phyloP scores from a whole-genome alignment of 2,797 vertebrate genomes.

The Pyrocephalus nanus region DNA sequence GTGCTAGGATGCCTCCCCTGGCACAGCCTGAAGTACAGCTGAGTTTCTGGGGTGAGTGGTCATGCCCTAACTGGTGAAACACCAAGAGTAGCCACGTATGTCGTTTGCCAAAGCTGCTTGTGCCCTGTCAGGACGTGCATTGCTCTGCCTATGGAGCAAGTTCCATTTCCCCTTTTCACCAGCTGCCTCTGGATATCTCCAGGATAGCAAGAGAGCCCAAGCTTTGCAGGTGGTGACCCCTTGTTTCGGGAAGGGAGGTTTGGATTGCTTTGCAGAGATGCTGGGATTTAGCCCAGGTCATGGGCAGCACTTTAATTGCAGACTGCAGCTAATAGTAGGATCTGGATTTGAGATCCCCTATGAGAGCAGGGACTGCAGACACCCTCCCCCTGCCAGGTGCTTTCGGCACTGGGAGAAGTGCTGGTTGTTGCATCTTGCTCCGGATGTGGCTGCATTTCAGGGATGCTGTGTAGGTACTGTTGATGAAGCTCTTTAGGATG shows the following conservation, averaged over 20 bases:
- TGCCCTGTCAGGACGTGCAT: neutral
- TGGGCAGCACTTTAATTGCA: neutral
- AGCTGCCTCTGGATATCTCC: neutral
- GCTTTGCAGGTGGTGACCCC: neutral
- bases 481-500: neutral
- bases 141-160: neutral
- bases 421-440: neutral
- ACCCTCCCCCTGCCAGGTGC: neutral
- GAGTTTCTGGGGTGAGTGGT: neutral
- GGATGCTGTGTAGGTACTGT: neutral
- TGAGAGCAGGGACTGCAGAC: neutral
- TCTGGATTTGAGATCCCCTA: neutral
- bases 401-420: fast-evolving
- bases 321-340: neutral
- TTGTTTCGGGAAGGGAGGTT: neutral
- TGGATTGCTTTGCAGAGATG: neutral
- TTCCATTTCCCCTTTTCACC: neutral
- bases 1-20: neutral
- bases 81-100: neutral
- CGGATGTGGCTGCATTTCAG: neutral
- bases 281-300: neutral
- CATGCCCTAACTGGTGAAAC: neutral
- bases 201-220: neutral
- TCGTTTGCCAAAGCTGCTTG: neutral
- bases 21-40: neutral